Percentiles rank a stretch among this genome's conserved stretches.
These are phyloP conservation scores for Alviniconcha marisindica DNA, from an alignment of 1,140 invertebrate species.

Conservation along the genomic window DNA sequence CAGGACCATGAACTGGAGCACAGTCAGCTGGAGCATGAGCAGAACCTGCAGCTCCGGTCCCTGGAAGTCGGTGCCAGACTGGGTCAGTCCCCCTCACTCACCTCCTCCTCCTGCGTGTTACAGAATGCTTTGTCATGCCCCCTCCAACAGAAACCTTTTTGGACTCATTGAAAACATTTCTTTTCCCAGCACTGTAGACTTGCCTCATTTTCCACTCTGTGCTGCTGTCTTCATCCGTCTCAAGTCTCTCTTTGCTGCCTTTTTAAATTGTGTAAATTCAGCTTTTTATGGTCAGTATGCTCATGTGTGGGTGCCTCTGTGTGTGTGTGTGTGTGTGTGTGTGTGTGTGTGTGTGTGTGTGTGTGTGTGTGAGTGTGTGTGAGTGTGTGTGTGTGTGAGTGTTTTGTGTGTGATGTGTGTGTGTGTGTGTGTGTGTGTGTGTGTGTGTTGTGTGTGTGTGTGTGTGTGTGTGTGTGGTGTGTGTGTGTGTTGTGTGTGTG, in stretches of 20 bases:
- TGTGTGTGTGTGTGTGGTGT: conserved; percentile 8
- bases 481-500: too few species aligned
- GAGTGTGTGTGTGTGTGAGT: not conserved
- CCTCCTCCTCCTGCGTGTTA: too few species aligned
- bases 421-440: not conserved
- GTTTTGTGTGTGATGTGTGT: too few species aligned
- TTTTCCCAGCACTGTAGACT: too few species aligned
- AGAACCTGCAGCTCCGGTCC: conserved; percentile 41
- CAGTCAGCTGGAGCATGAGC: conserved; percentile 39
- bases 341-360: conserved; percentile 10
- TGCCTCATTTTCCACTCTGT: too few species aligned
- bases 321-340: not conserved
- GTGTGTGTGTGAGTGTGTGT: not conserved
- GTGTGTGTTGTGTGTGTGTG: not conserved
- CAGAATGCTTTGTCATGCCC: too few species aligned
- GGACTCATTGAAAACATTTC: too few species aligned
- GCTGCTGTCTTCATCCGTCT: too few species aligned
- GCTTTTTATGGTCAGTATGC: too few species aligned
- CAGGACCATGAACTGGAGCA: conserved; percentile 52
- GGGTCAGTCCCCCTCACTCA: conserved; percentile 40
- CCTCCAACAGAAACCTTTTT: too few species aligned
- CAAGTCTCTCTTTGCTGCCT: too few species aligned
- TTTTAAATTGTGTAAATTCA: too few species aligned
- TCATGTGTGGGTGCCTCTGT: not conserved
- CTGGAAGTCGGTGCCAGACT: conserved; percentile 42